These are phyloP conservation scores for Paragorgia papillata DNA, from an alignment of 92 coral and sea anemone genomes.

Conservation along the genomic window DNA sequence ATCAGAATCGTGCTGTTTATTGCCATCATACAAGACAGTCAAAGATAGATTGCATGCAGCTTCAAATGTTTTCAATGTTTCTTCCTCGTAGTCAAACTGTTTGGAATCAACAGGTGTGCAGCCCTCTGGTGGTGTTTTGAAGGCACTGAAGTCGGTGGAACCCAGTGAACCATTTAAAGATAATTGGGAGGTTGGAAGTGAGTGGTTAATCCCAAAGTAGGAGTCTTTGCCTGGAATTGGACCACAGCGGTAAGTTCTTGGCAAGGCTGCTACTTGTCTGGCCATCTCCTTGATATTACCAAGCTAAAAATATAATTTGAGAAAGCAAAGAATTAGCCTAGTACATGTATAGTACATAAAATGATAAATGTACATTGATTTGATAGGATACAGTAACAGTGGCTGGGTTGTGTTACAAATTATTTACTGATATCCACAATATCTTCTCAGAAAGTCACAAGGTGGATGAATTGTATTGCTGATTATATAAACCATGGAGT, in stretches of 20 bases:
- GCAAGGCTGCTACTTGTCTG: conserved; percentile 93
- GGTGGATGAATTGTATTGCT: too few relatives aligned
- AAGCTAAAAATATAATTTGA: conserved; percentile 55
- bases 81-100: conserved; percentile 30
- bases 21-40: background rate
- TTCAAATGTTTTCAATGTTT: background rate
- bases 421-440: too few relatives aligned
- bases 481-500: too few relatives aligned
- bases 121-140: conserved; percentile 35
- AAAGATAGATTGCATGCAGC: background rate
- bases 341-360: background rate
- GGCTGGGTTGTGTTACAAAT: too few relatives aligned
- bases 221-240: conserved; percentile 30
- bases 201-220: conserved; percentile 15
- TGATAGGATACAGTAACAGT: too few relatives aligned
- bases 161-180: conserved; percentile 4
- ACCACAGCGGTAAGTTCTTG: conserved; percentile 58
- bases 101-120: conserved; percentile 31
- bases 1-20: background rate
- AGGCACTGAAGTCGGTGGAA: conserved; percentile 17
- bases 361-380: too few relatives aligned
- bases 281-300: conserved; percentile 95
- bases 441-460: too few relatives aligned
- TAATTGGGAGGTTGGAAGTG: conserved; percentile 17
- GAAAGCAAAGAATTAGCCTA: background rate